Conservation (phyloP, 2,888 invertebrate species). For the Oxycera nigricornis region DNA sequence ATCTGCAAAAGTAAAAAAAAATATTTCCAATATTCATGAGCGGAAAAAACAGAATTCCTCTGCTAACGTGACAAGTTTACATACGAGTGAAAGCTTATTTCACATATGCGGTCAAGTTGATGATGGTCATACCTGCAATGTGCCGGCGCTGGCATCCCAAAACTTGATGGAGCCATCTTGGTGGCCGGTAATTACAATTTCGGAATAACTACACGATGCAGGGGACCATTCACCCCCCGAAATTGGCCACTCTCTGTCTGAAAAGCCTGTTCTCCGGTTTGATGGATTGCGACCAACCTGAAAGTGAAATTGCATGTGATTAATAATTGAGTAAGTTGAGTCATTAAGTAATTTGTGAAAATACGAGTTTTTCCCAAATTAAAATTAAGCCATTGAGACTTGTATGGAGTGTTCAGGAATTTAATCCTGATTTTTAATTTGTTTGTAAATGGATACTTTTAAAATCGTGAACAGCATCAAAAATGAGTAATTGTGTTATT, state of each 20-base stretch:
- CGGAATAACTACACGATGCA: constrained; percentile 95
- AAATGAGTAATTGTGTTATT: too few relatives aligned
- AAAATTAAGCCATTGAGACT: too few relatives aligned
- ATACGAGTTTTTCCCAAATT: too few relatives aligned
- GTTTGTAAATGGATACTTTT: too few relatives aligned
- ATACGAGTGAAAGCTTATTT: too few relatives aligned
- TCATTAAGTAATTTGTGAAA: background rate
- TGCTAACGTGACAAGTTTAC: background rate
- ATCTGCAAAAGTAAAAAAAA: background rate
- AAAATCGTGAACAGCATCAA: too few relatives aligned
- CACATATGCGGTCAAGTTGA: background rate
- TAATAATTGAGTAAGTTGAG: background rate
- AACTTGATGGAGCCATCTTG: constrained; percentile 98
- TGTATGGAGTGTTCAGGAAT: too few relatives aligned
- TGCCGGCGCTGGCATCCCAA: constrained; percentile 98
- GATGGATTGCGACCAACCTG: constrained; percentile 74
- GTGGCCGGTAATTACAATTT: constrained; percentile 98
- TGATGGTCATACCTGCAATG: constrained; percentile 70
- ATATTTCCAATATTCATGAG: background rate
- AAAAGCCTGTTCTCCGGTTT: constrained; percentile 83
- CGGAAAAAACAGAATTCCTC: background rate
- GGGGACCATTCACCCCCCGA: constrained; percentile 96
- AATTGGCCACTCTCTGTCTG: constrained; percentile 95
- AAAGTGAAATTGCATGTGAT: constrained; percentile 3
- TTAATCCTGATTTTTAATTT: too few relatives aligned